A percentile compares a stretch with the other conserved stretches of the same genome.
Conservation (phyloP, 2,888 invertebrate species). For the Hirtodrosophila histrioides region DNA sequence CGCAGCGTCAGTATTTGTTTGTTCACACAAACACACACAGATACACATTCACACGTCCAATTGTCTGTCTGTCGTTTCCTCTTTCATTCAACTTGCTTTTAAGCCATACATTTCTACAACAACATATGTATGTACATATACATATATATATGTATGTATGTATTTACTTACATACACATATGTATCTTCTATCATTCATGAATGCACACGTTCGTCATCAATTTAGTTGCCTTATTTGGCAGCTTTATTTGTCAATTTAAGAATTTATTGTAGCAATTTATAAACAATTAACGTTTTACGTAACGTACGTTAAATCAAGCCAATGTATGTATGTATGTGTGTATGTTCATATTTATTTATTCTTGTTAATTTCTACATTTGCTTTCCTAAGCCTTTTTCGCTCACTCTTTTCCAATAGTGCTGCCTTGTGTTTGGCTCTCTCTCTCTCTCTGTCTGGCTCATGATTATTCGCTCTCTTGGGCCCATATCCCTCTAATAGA, state of each 20-base stretch:
- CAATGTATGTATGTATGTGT: constrained; percentile 2
- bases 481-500: constrained; percentile 12
- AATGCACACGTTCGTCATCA: constrained; percentile 30
- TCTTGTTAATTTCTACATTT: constrained; percentile 42
- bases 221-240: constrained; percentile 18
- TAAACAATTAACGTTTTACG: constrained; percentile 54
- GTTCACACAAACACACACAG: constrained; percentile 11
- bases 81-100: constrained; percentile 42
- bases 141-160: constrained; percentile 2
- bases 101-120: constrained; percentile 15
- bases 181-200: constrained; percentile 40
- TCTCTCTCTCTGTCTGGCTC: constrained; percentile 17
- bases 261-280: constrained; percentile 54
- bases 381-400: constrained; percentile 45
- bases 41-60: constrained; percentile 22
- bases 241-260: constrained; percentile 49
- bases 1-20: constrained; percentile 50
- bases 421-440: constrained; percentile 23
- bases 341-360: constrained; percentile 2
- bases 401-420: constrained; percentile 23
- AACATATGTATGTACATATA: neutral
- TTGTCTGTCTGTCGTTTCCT: constrained; percentile 58
- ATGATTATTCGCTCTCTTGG: constrained; percentile 12
- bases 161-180: neutral
- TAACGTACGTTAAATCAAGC: constrained; percentile 35